Evolutionary conservation across 1,140 invertebrate species (phyloP).

Genomic region (Condylostylus longicornis): DNA sequence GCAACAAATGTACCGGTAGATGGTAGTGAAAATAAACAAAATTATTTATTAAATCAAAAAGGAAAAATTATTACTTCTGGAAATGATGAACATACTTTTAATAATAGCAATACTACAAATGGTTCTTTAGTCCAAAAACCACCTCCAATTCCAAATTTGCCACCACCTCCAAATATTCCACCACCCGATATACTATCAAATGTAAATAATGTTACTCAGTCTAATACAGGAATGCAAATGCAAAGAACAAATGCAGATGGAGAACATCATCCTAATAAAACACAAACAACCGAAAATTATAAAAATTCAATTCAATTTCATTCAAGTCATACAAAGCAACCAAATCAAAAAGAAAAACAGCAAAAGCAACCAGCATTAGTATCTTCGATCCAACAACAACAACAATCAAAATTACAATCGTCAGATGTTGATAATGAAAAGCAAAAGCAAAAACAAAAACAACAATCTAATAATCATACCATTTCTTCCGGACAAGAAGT

Average conservation of each 20-base stretch:
- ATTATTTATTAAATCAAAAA: background rate
- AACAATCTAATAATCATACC: too few relatives aligned
- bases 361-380: constrained; percentile 6
- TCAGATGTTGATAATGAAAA: background rate
- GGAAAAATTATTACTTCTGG: too few relatives aligned
- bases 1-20: background rate
- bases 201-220: too few relatives aligned
- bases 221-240: too few relatives aligned
- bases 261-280: constrained; percentile 7
- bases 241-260: constrained; percentile 10
- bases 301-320: too few relatives aligned
- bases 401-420: background rate
- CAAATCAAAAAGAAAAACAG: constrained; percentile 8
- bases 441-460: constrained; percentile 4
- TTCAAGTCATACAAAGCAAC: too few relatives aligned
- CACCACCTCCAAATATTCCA: too few relatives aligned
- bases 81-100: constrained; percentile 1
- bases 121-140: background rate
- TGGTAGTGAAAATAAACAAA: background rate
- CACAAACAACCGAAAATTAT: too few relatives aligned
- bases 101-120: background rate
- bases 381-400: constrained; percentile 9
- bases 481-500: too few relatives aligned
- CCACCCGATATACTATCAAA: too few relatives aligned
- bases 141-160: constrained; percentile 7